These are phyloP conservation scores for Thalassoma bifasciatum DNA, from an alignment of 2,113 vertebrate species.

Conservation along the genomic window DNA sequence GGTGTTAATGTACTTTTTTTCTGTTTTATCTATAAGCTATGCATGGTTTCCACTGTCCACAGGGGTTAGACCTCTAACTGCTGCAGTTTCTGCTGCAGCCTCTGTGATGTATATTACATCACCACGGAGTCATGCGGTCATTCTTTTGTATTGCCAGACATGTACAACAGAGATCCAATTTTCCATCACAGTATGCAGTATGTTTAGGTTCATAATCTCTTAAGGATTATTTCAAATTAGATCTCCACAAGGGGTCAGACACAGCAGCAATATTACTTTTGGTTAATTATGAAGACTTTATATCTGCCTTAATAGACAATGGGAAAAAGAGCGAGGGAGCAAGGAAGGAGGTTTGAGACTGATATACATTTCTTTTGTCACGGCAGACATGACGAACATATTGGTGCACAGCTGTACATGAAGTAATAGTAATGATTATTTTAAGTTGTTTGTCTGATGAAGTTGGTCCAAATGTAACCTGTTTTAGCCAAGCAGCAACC, in stretches of 20 bases:
- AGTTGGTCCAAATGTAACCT: background rate
- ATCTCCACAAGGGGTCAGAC: background rate
- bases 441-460: background rate
- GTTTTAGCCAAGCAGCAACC: background rate
- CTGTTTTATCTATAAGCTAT: too few relatives aligned
- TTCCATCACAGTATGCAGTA: background rate
- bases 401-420: too few relatives aligned
- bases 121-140: background rate
- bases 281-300: too few relatives aligned
- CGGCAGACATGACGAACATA: too few relatives aligned
- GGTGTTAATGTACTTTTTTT: background rate
- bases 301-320: too few relatives aligned
- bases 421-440: too few relatives aligned
- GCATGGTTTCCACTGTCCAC: background rate
- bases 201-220: background rate
- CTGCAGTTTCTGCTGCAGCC: background rate
- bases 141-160: background rate
- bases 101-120: constrained; percentile 4
- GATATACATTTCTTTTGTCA: too few relatives aligned
- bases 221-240: background rate
- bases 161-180: background rate
- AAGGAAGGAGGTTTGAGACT: too few relatives aligned
- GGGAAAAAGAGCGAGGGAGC: too few relatives aligned
- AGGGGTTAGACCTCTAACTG: constrained; percentile 1
- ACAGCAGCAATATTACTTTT: too few relatives aligned